These are phyloP conservation scores for Tetropium fuscum DNA, from an alignment of 2,888 invertebrate species.

Conservation along the genomic window DNA sequence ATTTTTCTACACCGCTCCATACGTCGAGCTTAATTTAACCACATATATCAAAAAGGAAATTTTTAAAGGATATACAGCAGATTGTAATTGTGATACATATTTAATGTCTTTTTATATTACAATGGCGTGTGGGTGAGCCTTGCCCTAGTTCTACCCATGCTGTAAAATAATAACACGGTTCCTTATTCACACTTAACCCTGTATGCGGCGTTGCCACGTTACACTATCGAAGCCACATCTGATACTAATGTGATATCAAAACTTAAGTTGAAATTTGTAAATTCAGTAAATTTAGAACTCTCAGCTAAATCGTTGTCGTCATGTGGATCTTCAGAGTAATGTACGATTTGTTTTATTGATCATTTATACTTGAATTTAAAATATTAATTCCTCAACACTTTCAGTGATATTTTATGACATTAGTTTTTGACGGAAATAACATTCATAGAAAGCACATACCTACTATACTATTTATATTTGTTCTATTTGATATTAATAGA, in stretches of 20 bases:
- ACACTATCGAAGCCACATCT: not conserved
- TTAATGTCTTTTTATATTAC: slow-evolving; percentile 37
- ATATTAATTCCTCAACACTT: not conserved
- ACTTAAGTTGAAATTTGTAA: no score
- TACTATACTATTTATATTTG: no score
- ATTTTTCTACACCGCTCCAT: no score
- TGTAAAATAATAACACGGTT: slow-evolving; percentile 17
- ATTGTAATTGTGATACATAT: slow-evolving; percentile 33
- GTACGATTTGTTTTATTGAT: no score
- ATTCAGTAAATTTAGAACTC: no score
- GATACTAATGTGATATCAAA: not conserved
- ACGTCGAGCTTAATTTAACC: no score
- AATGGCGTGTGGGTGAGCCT: slow-evolving; percentile 37
- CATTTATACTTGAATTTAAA: no score
- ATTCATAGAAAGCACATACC: no score
- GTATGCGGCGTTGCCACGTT: not conserved
- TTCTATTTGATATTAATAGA: no score
- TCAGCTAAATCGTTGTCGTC: no score
- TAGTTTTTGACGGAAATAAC: not conserved
- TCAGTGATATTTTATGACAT: not conserved
- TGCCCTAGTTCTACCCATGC: slow-evolving; percentile 36
- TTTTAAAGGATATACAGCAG: slow-evolving; percentile 16
- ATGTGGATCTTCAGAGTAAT: no score
- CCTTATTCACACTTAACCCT: slow-evolving; percentile 4
- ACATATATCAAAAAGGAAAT: slow-evolving; percentile 8